These are phyloP conservation scores for Latrodectus elegans DNA, from an alignment of 2,888 invertebrate genomes.

Conservation along the genomic window DNA sequence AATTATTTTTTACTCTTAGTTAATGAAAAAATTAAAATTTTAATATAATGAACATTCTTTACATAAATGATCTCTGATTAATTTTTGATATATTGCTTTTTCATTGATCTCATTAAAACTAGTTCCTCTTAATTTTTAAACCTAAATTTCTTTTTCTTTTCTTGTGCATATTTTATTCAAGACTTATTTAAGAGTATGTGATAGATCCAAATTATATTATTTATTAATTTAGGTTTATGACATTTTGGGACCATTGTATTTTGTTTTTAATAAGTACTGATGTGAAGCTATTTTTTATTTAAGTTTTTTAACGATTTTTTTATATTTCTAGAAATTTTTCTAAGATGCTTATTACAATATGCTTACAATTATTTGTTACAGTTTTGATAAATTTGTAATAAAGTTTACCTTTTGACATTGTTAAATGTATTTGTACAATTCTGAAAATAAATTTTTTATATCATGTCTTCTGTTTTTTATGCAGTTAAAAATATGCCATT, in stretches of 20 bases:
- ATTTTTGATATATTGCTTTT: background rate
- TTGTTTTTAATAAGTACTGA: background rate
- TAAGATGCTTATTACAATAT: too few relatives aligned
- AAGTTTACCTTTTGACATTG: background rate
- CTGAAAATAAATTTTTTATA: conserved; percentile 1
- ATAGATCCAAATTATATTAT: background rate
- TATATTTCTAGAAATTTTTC: too few relatives aligned
- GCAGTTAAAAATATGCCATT: too few relatives aligned
- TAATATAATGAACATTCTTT: too few relatives aligned
- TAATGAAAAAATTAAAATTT: background rate
- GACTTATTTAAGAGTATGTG: background rate
- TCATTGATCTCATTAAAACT: background rate
- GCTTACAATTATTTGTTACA: background rate
- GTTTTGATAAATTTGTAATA: background rate
- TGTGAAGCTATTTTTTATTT: background rate
- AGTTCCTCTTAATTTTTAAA: background rate
- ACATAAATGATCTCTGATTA: too few relatives aligned
- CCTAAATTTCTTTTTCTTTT: background rate
- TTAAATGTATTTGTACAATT: background rate
- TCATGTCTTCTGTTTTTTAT: too few relatives aligned
- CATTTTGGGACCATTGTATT: background rate
- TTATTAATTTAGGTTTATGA: background rate
- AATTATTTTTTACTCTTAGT: too few relatives aligned
- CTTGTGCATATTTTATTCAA: background rate
- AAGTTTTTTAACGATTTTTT: background rate